Conservation (phyloP, 2,113 vertebrate species). For the Myrmophylax atrothorax region DNA sequence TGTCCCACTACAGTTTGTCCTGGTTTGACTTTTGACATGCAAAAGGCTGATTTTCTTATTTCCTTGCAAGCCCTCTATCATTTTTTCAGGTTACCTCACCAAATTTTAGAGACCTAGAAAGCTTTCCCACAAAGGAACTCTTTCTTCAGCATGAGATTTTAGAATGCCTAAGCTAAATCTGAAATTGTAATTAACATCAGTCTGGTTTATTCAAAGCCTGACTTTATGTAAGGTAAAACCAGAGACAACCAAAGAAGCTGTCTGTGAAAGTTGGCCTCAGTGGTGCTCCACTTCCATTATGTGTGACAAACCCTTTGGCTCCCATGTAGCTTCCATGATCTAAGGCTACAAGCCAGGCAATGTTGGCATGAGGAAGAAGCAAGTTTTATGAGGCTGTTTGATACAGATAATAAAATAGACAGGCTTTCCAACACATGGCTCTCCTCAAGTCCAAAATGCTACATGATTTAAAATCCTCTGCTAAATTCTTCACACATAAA, state of each 20-base stretch:
- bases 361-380: neutral
- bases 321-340: neutral
- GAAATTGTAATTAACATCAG: neutral
- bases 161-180: neutral
- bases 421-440: neutral
- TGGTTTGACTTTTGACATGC: neutral
- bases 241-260: neutral
- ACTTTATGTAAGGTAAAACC: neutral
- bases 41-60: neutral
- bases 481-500: neutral
- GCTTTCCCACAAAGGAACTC: neutral
- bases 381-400: neutral
- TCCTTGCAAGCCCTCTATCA: neutral
- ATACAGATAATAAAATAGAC: neutral
- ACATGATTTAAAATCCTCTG: neutral
- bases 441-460: neutral
- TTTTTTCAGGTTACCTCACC: neutral
- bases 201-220: neutral
- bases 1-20: neutral
- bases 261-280: neutral
- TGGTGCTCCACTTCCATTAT: neutral
- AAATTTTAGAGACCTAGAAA: neutral
- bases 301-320: rapidly evolving
- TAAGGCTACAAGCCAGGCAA: neutral
- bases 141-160: neutral